Evolutionary conservation across 2,797 vertebrate species (phyloP), one percentile per base, ranked within the genome.

Genomic region (Margarornis squamiger): DNA sequence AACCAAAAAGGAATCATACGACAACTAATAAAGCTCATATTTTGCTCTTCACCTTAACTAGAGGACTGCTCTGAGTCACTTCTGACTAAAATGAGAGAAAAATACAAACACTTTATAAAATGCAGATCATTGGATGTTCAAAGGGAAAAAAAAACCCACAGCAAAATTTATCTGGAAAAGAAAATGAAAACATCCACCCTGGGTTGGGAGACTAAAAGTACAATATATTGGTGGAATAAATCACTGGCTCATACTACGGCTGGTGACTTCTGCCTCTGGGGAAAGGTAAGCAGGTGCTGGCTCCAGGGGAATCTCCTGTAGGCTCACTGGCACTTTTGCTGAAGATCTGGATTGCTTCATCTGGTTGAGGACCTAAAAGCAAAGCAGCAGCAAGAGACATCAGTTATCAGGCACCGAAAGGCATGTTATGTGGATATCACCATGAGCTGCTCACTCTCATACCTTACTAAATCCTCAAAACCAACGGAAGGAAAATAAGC

Each of bases 251-350:
- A 14, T 98, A 99, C 98, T 98, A 77, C 19, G 96, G 96, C 78
- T 97, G 77, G 95, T 67, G 70, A 95, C 61, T 70, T 98, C 98
- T 39, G 97, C 85, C 54, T 99, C 98, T 17, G 98, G 88, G 93
- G 98, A 97, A 65, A 97, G 97, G 58, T 96, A 97, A 15, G 97
- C 84, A 54, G 97, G 93, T 79, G 96, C 9, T 41, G 97, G 96
- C 27, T 95, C 92, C 62, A 97, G 91, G 3, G 97, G 67, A 3
- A 88, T 91, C 67, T 98, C 98, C 87, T 98, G 97, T 51, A 95
- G 90, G 62, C 46, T 91, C 58, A 71, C 58, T 6, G 97, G 83
- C 45, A 90, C 96, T 96, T 97, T 98, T 2, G 58, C 46, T 48
- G 96, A 97, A 83, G 94, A 93, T 92, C 91, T 98, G 74, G 96